Percentiles rank a stretch among this genome's conserved stretches.
These are phyloP conservation scores for Willowsia nigromaculata DNA, from an alignment of 2,888 invertebrate species.

Conservation along the genomic window DNA sequence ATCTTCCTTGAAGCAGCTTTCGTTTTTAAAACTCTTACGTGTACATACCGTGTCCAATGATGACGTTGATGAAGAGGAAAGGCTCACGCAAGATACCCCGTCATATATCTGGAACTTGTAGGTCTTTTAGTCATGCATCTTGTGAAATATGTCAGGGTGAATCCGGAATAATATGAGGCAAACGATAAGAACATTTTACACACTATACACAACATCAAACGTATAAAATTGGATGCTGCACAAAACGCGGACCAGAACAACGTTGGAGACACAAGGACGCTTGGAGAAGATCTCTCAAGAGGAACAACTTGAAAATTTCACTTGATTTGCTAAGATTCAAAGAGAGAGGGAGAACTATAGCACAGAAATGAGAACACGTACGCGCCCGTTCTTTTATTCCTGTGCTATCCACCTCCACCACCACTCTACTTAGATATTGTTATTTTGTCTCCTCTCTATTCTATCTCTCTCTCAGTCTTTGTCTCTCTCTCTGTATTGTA, in stretches of 20 bases:
- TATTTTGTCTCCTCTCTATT: conserved; percentile 26
- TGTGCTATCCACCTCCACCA: neutral
- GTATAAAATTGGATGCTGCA: conserved; percentile 11
- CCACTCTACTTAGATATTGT: conserved; percentile 11
- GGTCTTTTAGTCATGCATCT: conserved; percentile 8
- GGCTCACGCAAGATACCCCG: conserved; percentile 10
- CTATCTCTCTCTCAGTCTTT: too few species aligned
- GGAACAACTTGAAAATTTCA: conserved; percentile 62
- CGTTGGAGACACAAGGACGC: neutral
- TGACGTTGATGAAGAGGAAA: conserved; percentile 43
- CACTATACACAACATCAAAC: conserved; percentile 47
- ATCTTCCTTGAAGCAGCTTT: conserved; percentile 32
- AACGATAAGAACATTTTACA: conserved; percentile 27
- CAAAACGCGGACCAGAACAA: conserved; percentile 13
- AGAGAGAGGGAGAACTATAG: conserved; percentile 34
- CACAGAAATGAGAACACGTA: conserved; percentile 43
- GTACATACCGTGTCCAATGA: conserved; percentile 11
- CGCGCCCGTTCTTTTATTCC: conserved; percentile 30
- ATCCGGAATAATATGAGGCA: conserved; percentile 14
- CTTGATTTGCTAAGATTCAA: conserved; percentile 61
- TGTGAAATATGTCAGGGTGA: neutral
- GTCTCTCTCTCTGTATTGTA: neutral
- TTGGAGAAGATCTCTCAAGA: conserved; percentile 41
- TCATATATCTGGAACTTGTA: neutral
- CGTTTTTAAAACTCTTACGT: conserved; percentile 37